Conservation (phyloP, 2,113 vertebrate genomes). For the Pelecanoides urinatrix region DNA sequence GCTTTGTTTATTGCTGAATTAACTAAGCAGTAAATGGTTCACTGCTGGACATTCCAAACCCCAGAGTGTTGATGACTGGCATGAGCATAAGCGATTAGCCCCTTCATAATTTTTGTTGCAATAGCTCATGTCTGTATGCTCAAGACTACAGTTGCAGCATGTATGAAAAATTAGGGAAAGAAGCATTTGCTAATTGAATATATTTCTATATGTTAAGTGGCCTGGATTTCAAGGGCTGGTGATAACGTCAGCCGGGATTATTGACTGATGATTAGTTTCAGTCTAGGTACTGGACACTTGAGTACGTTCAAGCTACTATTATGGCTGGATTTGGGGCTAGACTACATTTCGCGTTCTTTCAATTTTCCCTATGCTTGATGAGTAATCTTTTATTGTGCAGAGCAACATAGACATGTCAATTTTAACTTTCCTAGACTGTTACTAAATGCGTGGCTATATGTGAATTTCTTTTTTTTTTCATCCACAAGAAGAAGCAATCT, state of each 20-base stretch:
- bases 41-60: not conserved
- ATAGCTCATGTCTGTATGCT: not conserved
- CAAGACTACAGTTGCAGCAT: not conserved
- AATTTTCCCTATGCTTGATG: not conserved
- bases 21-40: not conserved
- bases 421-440: not conserved
- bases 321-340: not conserved
- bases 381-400: not conserved
- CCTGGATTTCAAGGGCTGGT: not conserved
- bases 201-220: not conserved
- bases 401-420: not conserved
- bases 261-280: not conserved
- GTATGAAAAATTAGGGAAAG: not conserved
- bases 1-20: not conserved
- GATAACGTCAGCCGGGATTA: not conserved
- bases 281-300: not conserved
- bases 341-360: not conserved
- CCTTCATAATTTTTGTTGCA: not conserved
- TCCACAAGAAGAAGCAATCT: not conserved
- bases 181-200: not conserved
- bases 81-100: not conserved
- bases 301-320: not conserved
- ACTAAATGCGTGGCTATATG: not conserved
- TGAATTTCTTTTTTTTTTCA: not conserved
- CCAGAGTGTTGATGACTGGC: not conserved